These are phyloP conservation scores for Rambutsinella grinnellia DNA, from an alignment of 2,888 invertebrate species.

Conservation along the genomic window DNA sequence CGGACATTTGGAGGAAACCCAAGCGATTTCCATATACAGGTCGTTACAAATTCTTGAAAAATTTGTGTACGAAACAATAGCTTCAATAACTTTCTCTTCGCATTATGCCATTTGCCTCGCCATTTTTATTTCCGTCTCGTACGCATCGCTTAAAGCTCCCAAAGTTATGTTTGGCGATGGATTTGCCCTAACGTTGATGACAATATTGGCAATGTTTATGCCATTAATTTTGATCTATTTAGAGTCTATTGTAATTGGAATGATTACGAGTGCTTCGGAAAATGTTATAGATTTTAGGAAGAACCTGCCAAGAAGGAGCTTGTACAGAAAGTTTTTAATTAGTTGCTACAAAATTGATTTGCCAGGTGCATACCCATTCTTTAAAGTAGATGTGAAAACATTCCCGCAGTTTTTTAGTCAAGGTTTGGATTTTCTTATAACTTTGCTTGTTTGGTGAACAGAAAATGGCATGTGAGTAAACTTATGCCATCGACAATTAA, in stretches of 20 bases:
- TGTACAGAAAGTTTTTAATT: not conserved
- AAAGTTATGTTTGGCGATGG: not conserved
- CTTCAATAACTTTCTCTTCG: not conserved
- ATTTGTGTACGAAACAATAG: not conserved
- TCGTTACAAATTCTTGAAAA: not conserved
- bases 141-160: not conserved
- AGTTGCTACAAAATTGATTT: not conserved
- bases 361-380: slow-evolving; percentile 9
- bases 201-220: not conserved
- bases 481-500: too few relatives aligned
- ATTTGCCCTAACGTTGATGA: not conserved
- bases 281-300: not conserved
- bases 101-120: not conserved
- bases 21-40: not conserved
- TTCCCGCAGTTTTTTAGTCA: slow-evolving; percentile 21
- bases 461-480: too few relatives aligned
- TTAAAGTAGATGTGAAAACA: slow-evolving; percentile 6
- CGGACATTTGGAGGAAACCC: not conserved
- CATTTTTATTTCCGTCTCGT: not conserved
- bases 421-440: not conserved
- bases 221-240: not conserved
- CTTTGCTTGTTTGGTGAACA: slow-evolving; percentile 3
- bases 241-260: slow-evolving; percentile 9
- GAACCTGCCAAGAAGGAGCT: not conserved
- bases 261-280: not conserved